Evolutionary conservation across 1,140 invertebrate species (phyloP), one percentile per base, ranked within the genome.

Genomic region (Teleogryllus occipitalis): DNA sequence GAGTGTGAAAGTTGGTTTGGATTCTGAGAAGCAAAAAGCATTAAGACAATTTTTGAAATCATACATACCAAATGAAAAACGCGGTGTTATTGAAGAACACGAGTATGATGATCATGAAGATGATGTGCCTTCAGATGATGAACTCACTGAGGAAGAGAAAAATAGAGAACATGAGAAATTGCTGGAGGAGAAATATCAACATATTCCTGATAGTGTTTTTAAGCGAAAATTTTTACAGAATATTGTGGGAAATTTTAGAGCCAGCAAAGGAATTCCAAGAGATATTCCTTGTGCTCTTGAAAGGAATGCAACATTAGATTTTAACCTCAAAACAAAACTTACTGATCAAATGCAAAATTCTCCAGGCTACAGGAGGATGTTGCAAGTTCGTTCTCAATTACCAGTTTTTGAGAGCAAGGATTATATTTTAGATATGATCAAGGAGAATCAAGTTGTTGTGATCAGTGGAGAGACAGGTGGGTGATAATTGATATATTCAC

Each of bases 381-480:
- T 82, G 39, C 77, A 82, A 47, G 82, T 83, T 65, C 75, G 86
- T 47, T 81, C 82, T 80, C 85, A 83, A 77, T 78, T 87, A 22
- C 86, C 86, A 21, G 81, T 85, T 6, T 85, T 80, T 78, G 77
- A 83, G 7, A 84, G 83, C 78, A 82, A 80, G 74, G 78, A 83
- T 39, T 82, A 84, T 75, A 83, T 87, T 46, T 48, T 86, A 7
- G 72, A 83, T 47, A 39, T 82, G 8, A 81, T 87, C 15, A 80
- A 79, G 47, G 78, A 83, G 15, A 85, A 86, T 82, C 85, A 85
- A 81, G 85, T 86, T 74, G 80, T 85, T 47, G 83, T 87, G 5
- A 85, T 87, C 76, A 84, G 84, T 80, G 86, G 86, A 46, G 86
- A 86, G 83, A 87, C 86, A 80, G 85, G 85, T 82, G 78, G 75